These are phyloP conservation scores for Pollachius pollachius DNA, from an alignment of 2,113 vertebrate genomes.

Conservation along the genomic window DNA sequence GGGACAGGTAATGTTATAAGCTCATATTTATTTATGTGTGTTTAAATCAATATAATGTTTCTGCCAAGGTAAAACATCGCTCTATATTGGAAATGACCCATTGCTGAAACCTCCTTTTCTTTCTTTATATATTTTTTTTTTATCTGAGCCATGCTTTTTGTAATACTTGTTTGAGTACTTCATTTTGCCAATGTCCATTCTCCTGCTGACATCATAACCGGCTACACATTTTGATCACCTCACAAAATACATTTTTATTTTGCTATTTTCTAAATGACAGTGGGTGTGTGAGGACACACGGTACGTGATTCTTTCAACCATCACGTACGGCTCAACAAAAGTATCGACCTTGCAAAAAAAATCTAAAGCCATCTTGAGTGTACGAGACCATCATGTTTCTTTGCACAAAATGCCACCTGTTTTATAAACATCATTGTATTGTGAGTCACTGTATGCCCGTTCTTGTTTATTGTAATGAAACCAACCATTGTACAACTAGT, in stretches of 20 bases:
- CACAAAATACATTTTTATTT: too few relatives aligned
- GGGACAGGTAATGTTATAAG: background rate
- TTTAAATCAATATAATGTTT: conserved; percentile 20
- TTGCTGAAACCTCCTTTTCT: conserved; percentile 58
- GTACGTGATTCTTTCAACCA: conserved; percentile 14
- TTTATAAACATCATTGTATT: conserved; percentile 52
- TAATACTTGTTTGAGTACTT: too few relatives aligned
- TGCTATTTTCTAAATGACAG: background rate
- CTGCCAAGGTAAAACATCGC: conserved; percentile 32
- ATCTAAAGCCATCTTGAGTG: conserved; percentile 58
- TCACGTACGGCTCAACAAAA: conserved; percentile 24
- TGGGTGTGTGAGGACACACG: too few relatives aligned
- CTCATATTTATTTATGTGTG: conserved; percentile 10
- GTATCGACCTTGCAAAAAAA: conserved; percentile 53
- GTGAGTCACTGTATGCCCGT: conserved; percentile 50
- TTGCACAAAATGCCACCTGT: conserved; percentile 58
- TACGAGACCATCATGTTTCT: conserved; percentile 47
- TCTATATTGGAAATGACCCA: conserved; percentile 27
- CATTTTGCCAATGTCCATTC: background rate
- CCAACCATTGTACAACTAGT: conserved; percentile 38
- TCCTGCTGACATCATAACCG: conserved; percentile 7
- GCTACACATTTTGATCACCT: background rate
- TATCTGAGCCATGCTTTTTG: background rate
- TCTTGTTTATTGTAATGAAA: conserved; percentile 50
- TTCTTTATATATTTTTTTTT: background rate